phyloP scores from a whole-genome alignment of 1,140 invertebrate species.

The Heliconius eleuchia region DNA sequence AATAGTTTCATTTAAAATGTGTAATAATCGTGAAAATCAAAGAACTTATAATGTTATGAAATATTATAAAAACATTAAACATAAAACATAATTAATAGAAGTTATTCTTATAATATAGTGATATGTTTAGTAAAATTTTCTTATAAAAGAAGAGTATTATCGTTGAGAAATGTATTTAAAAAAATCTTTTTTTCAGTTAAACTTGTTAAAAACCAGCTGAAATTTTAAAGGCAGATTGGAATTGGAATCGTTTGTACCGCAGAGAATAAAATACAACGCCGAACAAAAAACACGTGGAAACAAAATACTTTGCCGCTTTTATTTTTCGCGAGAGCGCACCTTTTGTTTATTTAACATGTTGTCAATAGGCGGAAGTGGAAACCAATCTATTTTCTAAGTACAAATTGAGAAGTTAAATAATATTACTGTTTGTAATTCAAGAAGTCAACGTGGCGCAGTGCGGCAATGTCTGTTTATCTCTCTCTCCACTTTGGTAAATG shows the following conservation, averaged over 20 bases:
- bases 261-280: slow-evolving; percentile 36
- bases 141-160: not conserved
- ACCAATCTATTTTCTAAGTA: not conserved
- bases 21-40: too few species aligned
- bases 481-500: too few species aligned
- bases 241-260: slow-evolving; percentile 40
- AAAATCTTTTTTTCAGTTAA: slow-evolving; percentile 28
- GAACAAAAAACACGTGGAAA: slow-evolving; percentile 33
- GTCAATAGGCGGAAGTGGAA: slow-evolving; percentile 20
- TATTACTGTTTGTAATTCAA: not conserved
- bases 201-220: slow-evolving; percentile 20
- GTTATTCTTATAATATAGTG: too few species aligned
- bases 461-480: too few species aligned
- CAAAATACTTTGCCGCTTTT: slow-evolving; percentile 21
- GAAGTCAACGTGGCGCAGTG: too few species aligned
- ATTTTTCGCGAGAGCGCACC: slow-evolving; percentile 26
- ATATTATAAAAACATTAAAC: too few species aligned
- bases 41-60: too few species aligned
- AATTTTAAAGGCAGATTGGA: slow-evolving; percentile 39
- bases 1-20: too few species aligned
- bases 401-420: not conserved
- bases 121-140: too few species aligned
- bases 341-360: slow-evolving; percentile 31
- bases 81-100: too few species aligned
- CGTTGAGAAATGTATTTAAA: not conserved